phyloP scores from a whole-genome alignment of 2,888 invertebrate genomes.

The Caenorhabditis sp. region DNA sequence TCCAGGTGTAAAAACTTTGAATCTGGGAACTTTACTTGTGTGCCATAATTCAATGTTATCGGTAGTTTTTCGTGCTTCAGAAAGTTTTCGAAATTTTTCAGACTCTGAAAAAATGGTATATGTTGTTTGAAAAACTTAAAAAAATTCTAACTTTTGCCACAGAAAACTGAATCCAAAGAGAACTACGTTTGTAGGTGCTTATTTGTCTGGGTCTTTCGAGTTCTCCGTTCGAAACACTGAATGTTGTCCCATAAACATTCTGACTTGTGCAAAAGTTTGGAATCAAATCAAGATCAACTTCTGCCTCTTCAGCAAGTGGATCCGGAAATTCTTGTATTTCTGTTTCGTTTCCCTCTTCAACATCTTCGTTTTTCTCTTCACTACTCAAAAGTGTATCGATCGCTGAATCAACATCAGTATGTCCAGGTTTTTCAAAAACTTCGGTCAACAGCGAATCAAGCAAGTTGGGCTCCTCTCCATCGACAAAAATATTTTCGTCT shows the following conservation, averaged over 20 bases:
- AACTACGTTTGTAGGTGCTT: not conserved
- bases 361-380: not conserved
- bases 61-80: not conserved
- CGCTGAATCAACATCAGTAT: not conserved
- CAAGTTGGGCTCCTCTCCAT: conserved; percentile 1
- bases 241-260: not conserved
- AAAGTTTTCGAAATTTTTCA: not conserved
- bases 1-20: not conserved
- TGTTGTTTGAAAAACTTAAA: no score
- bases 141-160: not conserved
- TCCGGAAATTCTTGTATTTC: conserved; percentile 7
- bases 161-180: not conserved
- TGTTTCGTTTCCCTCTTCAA: conserved; percentile 5
- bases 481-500: not conserved
- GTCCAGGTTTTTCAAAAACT: conserved; percentile 1
- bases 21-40: no score
- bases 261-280: not conserved
- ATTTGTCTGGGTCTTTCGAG: not conserved
- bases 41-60: no score
- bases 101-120: no score
- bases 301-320: conserved; percentile 3
- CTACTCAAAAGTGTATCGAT: not conserved
- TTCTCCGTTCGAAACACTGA: not conserved
- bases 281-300: not conserved
- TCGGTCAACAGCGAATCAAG: conserved; percentile 4